Percentiles rank a stretch among this genome's conserved stretches.
These are phyloP conservation scores for Irena cyanogastra DNA, from an alignment of 2,113 vertebrate genomes.

Conservation along the genomic window DNA sequence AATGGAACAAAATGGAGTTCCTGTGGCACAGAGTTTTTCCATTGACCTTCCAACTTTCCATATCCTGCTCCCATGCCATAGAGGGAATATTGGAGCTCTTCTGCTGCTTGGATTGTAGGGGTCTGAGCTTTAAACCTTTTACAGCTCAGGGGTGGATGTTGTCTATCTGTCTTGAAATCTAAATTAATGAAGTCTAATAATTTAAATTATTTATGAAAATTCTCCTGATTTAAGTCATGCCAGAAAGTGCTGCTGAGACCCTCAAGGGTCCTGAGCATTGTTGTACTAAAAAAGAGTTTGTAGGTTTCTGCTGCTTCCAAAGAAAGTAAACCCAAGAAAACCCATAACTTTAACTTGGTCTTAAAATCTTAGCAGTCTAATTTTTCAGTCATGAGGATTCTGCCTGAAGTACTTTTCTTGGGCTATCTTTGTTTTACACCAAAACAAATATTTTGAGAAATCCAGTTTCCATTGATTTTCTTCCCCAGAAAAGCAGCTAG, in stretches of 20 bases:
- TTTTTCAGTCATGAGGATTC: constrained; percentile 51
- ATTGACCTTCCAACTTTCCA: neutral
- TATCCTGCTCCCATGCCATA: neutral
- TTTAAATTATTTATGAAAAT: constrained; percentile 23
- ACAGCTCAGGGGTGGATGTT: neutral
- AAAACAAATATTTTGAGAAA: constrained; percentile 67
- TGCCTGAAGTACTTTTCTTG: constrained; percentile 58
- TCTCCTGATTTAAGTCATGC: neutral
- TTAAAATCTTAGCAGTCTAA: constrained; percentile 13
- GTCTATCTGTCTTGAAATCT: neutral
- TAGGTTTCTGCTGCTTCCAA: constrained; percentile 30
- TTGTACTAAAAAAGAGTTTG: neutral
- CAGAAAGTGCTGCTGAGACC: neutral
- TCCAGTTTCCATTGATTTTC: constrained; percentile 68
- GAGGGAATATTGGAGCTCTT: neutral
- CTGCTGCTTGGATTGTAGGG: neutral
- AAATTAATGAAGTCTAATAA: neutral
- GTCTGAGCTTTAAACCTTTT: constrained; percentile 23
- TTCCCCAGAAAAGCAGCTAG: constrained; percentile 67
- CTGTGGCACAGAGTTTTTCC: neutral
- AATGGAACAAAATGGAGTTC: neutral
- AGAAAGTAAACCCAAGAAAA: constrained; percentile 24
- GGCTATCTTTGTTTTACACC: constrained; percentile 62
- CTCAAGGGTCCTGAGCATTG: neutral
- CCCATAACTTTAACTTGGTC: constrained; percentile 20